Evolutionary conservation across 2,113 vertebrate genomes (phyloP).

Genomic region (Micronycteris hirsuta): DNA sequence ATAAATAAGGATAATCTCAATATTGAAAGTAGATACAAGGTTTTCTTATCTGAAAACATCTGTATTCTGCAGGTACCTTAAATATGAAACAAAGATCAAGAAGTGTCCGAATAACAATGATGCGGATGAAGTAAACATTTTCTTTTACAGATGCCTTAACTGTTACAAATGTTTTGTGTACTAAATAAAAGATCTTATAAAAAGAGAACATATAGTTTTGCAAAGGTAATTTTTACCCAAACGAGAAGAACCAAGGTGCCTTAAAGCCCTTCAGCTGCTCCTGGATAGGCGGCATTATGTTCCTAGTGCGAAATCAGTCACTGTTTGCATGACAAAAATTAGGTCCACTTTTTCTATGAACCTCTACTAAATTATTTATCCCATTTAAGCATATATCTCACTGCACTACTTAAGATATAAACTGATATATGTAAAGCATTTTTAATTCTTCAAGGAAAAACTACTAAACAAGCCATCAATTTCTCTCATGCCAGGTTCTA

Average conservation of each 20-base stretch:
- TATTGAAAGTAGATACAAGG: neutral
- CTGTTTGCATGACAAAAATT: neutral
- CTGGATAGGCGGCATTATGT: neutral
- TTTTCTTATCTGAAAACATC: neutral
- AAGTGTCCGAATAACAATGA: neutral
- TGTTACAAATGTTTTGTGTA: neutral
- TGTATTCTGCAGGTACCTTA: neutral
- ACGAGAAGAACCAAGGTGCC: neutral
- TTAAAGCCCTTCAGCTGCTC: neutral
- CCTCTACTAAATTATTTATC: neutral
- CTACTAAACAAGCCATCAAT: neutral
- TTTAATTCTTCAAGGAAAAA: constrained; percentile 31
- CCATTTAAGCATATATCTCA: neutral
- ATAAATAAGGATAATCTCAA: neutral
- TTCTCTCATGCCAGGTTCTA: neutral
- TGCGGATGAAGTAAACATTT: neutral
- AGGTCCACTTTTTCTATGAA: constrained; percentile 10
- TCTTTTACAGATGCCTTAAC: neutral
- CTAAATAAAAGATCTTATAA: neutral
- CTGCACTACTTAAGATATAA: neutral
- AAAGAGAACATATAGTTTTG: neutral
- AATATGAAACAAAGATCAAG: neutral
- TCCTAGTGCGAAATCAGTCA: neutral
- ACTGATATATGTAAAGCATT: neutral
- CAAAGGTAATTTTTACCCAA: neutral